Percentiles rank a stretch among this genome's conserved stretches.
These are phyloP conservation scores for Aphidius ervi DNA, from an alignment of 1,140 invertebrate genomes.

Conservation along the genomic window DNA sequence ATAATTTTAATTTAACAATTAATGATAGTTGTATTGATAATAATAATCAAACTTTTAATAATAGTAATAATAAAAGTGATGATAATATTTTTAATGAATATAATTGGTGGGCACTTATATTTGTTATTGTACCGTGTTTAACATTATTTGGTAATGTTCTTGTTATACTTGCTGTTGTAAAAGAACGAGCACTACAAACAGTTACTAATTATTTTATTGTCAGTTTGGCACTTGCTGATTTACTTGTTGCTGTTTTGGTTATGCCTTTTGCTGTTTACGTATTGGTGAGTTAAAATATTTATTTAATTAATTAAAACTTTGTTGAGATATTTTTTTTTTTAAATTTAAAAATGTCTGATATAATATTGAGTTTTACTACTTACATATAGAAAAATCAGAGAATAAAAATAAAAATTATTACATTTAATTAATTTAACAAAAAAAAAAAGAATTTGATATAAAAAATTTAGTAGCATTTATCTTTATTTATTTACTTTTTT, in stretches of 20 bases:
- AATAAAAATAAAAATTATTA: too few relatives aligned
- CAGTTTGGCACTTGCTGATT: conserved; percentile 93
- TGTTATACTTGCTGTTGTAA: conserved; percentile 89
- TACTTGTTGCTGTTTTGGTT: conserved; percentile 91
- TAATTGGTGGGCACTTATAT: conserved; percentile 79
- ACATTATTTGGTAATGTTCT: conserved; percentile 96
- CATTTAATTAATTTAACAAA: too few relatives aligned
- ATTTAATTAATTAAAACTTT: not conserved
- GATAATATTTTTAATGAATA: conserved; percentile 42
- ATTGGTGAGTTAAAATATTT: conserved; percentile 41
- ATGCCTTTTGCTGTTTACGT: conserved; percentile 99
- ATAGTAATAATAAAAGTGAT: conserved; percentile 39
- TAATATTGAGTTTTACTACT: too few relatives aligned
- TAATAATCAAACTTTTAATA: conserved; percentile 49
- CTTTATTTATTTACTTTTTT: too few relatives aligned
- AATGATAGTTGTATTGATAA: conserved; percentile 39
- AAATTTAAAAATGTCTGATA: too few relatives aligned
- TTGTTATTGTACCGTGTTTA: conserved; percentile 86
- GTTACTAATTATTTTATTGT: conserved; percentile 99
- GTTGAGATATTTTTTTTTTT: too few relatives aligned
- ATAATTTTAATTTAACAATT: conserved; percentile 33
- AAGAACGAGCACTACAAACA: conserved; percentile 85
- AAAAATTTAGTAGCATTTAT: too few relatives aligned
- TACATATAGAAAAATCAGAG: too few relatives aligned
- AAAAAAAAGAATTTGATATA: too few relatives aligned